Evolutionary conservation across 2,888 invertebrate genomes (phyloP), one percentile per base, ranked within the genome.

Genomic region (Clitarchus hookeri): DNA sequence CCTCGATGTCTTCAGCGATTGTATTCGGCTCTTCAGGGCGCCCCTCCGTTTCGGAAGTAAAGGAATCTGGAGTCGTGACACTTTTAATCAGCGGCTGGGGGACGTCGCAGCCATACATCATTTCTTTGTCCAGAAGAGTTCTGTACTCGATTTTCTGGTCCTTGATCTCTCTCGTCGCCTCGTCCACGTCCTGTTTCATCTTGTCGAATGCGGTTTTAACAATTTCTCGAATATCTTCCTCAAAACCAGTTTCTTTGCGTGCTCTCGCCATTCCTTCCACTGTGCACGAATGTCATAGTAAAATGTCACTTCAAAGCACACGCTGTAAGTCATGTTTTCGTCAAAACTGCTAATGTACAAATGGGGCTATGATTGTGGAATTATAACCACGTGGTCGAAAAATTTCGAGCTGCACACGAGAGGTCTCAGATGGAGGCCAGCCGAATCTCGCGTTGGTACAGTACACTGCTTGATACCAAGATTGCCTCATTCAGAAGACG

Each of bases 371-470:
- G 65, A n/a, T 6, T 23, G 65, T 65, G n/a, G n/a, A 65, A 65
- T 65, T 65, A 6, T 65, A 65, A 65, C 65, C 65, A 65, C 65
- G 6, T 65, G 65, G 11, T n/a, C 65, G 65, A n/a, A 19, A 36
- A 65, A 65, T n/a, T 65, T 23, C n/a, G 65, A 65, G 65, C 65
- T 65, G 65, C 65, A 65, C 65, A 23, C 65, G 8, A 65, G 65
- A 65, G 65, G n/a, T 65, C 65, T 65, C 65, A 65, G 65, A n/a
- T 23, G n/a, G 65, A 65, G 65, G 65, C 65, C 65, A 65, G 65
- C 65, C 65, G 11, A 65, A 65, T 23, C 8, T n/a, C 65, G 36
- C 23, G 8, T 65, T 23, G 8, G 16, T 65, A 11, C 16, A n/a
- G 65, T 65, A 65, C 65, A 65, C 65, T 65, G 65, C 65, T 65